Evolutionary conservation across 2,113 vertebrate genomes (phyloP), one percentile per base, ranked within the genome.

Genomic region (Trichomycterus rosablanca): DNA sequence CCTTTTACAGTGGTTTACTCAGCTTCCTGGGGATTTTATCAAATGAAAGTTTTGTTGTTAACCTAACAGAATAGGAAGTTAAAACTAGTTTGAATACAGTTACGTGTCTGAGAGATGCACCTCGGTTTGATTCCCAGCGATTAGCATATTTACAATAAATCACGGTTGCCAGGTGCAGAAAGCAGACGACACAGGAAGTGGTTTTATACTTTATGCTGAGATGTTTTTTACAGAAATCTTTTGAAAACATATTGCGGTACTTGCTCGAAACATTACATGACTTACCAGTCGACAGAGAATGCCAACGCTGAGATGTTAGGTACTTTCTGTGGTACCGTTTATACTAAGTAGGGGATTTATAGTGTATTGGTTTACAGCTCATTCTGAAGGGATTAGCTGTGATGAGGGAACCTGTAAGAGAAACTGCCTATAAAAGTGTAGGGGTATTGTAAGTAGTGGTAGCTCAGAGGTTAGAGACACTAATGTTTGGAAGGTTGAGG

Each of bases 131-230:
- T 63, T 68, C 20, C 46, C 53, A 63, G 28, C 14, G 15, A 66
- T 39, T 9, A 19, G n/a, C 2, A 22, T 23, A 28, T 37, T 60
- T 54, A 67, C 20, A 53, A 71, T 43, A 76, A 77, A 72, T 74
- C 75, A 72, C 75, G 68, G 74, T 52, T 52, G 39, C 26, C 16
- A 28, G 53, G 43, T 54, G 54, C 66, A 66, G 71, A 68, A 76
- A 68, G 12, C 44, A 46, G 26, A 62, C 19, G 16, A 39, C 26
- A 65, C 26, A 63, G 74, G 71, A 76, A 57, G 71, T 71, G 74
- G 74, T 76, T 76, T 59, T 8, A 15, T 32, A 60, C 64, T 59
- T 54, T 59, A 72, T 40, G 16, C 15, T 2, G 11, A 16, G 11
- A 3, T 48, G 34, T 5, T 48, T 42, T 28, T 58, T 11, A 48